phyloP scores from a whole-genome alignment of 1,140 invertebrate genomes.

The Heliconius hermathena region DNA sequence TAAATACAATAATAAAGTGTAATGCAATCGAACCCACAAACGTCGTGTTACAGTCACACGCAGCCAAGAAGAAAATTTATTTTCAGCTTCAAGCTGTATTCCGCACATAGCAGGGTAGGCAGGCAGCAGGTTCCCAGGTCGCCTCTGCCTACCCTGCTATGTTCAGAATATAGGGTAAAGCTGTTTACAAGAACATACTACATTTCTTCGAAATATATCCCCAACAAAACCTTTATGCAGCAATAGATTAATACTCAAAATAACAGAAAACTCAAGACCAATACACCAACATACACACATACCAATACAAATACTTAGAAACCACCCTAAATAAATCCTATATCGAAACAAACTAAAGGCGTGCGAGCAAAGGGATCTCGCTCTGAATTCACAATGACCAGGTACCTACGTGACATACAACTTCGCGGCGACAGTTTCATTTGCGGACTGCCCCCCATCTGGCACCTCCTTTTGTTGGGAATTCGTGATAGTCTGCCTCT shows the following conservation, averaged over 20 bases:
- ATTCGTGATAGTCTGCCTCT: conserved; percentile 42
- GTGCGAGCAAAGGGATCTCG: conserved; percentile 44
- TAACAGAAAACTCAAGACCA: background rate
- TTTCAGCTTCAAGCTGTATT: no score
- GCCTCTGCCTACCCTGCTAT: no score
- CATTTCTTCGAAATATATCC: background rate
- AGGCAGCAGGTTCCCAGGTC: no score
- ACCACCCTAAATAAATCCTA: conserved; percentile 52
- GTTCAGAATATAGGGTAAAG: no score
- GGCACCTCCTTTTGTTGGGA: conserved; percentile 62
- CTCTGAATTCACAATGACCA: conserved; percentile 63
- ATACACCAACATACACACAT: background rate
- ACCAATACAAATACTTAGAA: conserved; percentile 34
- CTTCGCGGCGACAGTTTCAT: conserved; percentile 68
- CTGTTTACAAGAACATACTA: no score
- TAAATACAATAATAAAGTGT: no score
- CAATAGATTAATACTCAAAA: background rate
- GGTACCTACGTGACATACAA: conserved; percentile 46
- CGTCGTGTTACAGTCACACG: no score
- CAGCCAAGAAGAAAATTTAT: no score
- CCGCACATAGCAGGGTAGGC: no score
- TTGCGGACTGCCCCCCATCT: conserved; percentile 59
- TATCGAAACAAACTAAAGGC: conserved; percentile 64
- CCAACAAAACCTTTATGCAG: background rate
- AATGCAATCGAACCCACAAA: no score